Conservation (phyloP, 2,888 invertebrate genomes). For the Lycophotia porphyrea region DNA sequence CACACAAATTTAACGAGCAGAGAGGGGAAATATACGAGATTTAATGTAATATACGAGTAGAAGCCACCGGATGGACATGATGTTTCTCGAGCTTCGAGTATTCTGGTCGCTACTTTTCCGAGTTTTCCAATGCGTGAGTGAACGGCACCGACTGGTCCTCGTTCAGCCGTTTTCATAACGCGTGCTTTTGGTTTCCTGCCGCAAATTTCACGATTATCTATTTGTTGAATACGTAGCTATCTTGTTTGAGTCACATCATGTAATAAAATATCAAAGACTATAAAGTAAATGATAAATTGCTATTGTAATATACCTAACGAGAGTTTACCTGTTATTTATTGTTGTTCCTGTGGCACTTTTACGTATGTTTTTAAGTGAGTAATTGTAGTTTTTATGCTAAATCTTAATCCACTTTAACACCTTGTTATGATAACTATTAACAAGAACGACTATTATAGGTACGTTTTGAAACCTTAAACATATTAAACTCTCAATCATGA, state of each 20-base stretch:
- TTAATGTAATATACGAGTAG: constrained; percentile 70
- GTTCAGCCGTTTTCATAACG: constrained; percentile 50
- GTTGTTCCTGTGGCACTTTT: neutral
- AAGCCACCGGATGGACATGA: constrained; percentile 73
- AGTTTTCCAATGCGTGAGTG: constrained; percentile 70
- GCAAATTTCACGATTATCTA: neutral
- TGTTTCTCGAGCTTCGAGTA: constrained; percentile 61
- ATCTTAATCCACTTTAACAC: constrained; percentile 20
- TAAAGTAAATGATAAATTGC: neutral
- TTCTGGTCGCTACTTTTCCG: constrained; percentile 69
- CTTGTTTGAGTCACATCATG: neutral
- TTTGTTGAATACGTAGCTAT: neutral
- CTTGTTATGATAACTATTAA: constrained; percentile 1
- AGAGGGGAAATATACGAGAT: constrained; percentile 76
- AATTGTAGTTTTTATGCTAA: constrained; percentile 4
- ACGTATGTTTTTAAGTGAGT: neutral
- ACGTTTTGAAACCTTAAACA: neutral
- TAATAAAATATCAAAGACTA: neutral
- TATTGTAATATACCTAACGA: neutral
- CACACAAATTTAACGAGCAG: constrained; percentile 77
- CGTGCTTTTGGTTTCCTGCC: constrained; percentile 27
- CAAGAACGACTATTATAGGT: neutral
- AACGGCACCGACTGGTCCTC: constrained; percentile 31
- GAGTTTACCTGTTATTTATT: neutral
- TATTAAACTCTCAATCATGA: too few relatives aligned